These are phyloP conservation scores for Diarsia rubi DNA, from an alignment of 2,888 invertebrate genomes.

Conservation along the genomic window DNA sequence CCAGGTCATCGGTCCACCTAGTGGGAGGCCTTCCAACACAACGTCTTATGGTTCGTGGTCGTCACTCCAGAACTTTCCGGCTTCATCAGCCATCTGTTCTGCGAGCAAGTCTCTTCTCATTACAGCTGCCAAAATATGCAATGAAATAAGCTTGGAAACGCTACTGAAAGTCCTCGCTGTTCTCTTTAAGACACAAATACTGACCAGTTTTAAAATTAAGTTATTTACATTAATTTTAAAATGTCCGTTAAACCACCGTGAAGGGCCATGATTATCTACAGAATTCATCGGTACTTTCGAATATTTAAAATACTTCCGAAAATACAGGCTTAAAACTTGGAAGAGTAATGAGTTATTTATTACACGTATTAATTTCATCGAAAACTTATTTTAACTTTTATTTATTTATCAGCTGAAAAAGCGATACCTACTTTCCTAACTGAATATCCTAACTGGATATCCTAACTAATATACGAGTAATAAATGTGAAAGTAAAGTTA, in stretches of 20 bases:
- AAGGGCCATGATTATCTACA: background rate
- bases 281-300: background rate
- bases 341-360: background rate
- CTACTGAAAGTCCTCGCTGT: background rate
- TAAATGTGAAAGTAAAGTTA: too few relatives aligned
- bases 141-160: background rate
- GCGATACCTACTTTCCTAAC: too few relatives aligned
- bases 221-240: slow-evolving; percentile 2
- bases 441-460: too few relatives aligned
- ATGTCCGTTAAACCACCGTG: background rate
- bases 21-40: too few relatives aligned
- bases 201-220: background rate
- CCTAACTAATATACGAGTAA: too few relatives aligned
- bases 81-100: too few relatives aligned
- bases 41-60: too few relatives aligned
- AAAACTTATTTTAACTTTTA: background rate
- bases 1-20: too few relatives aligned
- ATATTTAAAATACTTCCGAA: background rate
- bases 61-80: too few relatives aligned
- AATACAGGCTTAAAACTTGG: background rate
- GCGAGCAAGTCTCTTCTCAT: too few relatives aligned
- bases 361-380: background rate
- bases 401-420: background rate
- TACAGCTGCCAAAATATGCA: background rate
- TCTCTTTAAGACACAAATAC: background rate